Base-by-base conservation (phyloP, 2,113 vertebrate species). In the Miniopterus natalensis region DNA sequence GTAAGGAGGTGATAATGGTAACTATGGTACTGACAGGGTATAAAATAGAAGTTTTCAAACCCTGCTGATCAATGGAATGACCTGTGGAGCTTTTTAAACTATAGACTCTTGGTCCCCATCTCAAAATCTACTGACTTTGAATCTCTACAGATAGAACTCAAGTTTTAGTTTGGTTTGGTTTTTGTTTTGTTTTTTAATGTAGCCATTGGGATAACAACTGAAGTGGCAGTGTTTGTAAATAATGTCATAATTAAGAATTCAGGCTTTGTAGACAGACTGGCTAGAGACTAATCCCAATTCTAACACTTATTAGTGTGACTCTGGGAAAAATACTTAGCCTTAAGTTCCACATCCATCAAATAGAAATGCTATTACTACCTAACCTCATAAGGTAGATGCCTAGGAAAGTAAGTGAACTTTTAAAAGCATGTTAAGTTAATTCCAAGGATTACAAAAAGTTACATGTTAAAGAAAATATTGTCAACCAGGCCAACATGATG, bases 401-500 rank as follows among this genome's bases (percentile, higher is more conserved):
- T 63, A 78, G 57, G 77, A 74, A 93, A 85, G 29, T 20, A 53
- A 75, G 53, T 27, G 42, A 61, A 55, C 27, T 77, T 81, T 80
- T 65, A 40, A 95, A 92, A 96, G n/a, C 15, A 45, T 11, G 73
- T 15, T 27, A 51, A 51, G 29, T 68, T 45, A 93, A 81, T 68
- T 90, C 31, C 45, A 95, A 95, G 73, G 47, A 86, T 57, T 21
- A 80, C 29, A 93, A 95, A 92, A 91, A 25, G 1, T n/a, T 51
- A 18, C n/a, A 83, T 25, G 27, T 73, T 84, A 73, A 84, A 83
- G 31, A 78, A 91, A 90, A 71, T 1, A 94, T 61, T 92, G 63
- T 36, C 53, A 63, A 79, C 18, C 27, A 73, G 36, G 77, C 20
- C 42, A 74, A 23, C 13, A 59, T 51, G 15, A 85, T 57, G 15